Percentiles rank a stretch among this genome's conserved stretches.
phyloP scores from a whole-genome alignment of 2,797 vertebrate species.

The Scleropages formosus region DNA sequence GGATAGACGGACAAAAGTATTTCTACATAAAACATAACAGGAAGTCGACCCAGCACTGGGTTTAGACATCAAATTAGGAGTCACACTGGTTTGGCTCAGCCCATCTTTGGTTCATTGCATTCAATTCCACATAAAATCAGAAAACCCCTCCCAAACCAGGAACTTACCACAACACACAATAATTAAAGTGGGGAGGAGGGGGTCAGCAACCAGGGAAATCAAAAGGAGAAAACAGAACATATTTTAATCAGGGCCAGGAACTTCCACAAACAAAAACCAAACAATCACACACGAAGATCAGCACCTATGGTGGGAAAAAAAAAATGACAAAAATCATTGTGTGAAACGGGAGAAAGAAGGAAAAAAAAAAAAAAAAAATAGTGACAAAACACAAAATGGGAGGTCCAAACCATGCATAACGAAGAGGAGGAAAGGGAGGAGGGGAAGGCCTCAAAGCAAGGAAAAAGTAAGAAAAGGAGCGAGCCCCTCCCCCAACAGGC shows the following conservation, averaged over 20 bases:
- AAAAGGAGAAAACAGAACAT: constrained; percentile 98
- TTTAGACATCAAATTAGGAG: constrained; percentile 1
- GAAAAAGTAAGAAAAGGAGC: constrained; percentile 40
- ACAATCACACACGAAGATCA: constrained; percentile 67
- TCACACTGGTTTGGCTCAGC: constrained; percentile 63
- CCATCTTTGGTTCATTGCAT: constrained; percentile 60
- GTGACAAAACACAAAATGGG: constrained; percentile 57
- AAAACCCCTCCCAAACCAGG: constrained; percentile 76
- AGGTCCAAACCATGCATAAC: constrained; percentile 58
- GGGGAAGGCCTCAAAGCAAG: constrained; percentile 6
- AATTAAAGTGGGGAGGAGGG: constrained; percentile 96
- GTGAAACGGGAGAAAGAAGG: too few relatives aligned
- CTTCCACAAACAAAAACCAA: constrained; percentile 65
- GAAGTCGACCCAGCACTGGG: neutral
- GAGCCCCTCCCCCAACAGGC: constrained; percentile 59
- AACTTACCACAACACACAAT: constrained; percentile 99
- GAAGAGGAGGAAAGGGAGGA: neutral
- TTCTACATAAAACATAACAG: neutral
- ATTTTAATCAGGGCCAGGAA: constrained; percentile 90
- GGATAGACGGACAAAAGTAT: neutral
- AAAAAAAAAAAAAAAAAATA: constrained; percentile 41
- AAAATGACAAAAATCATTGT: constrained; percentile 57
- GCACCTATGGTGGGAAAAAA: constrained; percentile 64
- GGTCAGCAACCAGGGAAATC: constrained; percentile 93
- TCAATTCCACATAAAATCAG: constrained; percentile 54